These are phyloP conservation scores for Drosophila niveifrons DNA, from an alignment of 2,888 invertebrate genomes.

Conservation along the genomic window DNA sequence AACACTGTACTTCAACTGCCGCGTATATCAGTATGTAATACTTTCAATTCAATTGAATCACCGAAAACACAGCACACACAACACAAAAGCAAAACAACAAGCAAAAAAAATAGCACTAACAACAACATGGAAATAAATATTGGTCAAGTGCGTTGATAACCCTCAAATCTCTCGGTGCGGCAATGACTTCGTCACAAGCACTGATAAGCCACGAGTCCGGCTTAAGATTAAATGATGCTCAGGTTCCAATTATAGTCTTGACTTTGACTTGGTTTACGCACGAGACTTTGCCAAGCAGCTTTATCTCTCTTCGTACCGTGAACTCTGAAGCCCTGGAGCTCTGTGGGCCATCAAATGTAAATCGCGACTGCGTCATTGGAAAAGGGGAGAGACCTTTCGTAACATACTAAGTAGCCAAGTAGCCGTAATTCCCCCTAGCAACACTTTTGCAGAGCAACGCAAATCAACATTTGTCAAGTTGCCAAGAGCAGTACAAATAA, in stretches of 20 bases:
- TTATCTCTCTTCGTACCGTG: conserved; percentile 21
- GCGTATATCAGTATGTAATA: conserved; percentile 39
- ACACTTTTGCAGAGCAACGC: conserved; percentile 19
- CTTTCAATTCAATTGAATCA: conserved; percentile 67
- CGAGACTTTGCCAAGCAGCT: conserved; percentile 36
- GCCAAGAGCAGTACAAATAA: conserved; percentile 57
- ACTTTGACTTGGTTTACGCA: conserved; percentile 66
- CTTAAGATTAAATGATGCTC: conserved; percentile 24
- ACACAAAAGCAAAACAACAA: conserved; percentile 19
- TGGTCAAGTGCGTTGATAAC: conserved; percentile 69
- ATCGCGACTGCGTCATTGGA: conserved; percentile 41
- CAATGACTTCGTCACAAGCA: conserved; percentile 47
- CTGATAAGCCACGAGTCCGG: conserved; percentile 48
- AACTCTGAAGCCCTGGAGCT: conserved; percentile 27
- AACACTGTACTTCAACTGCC: conserved; percentile 6
- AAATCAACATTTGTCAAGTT: conserved; percentile 52
- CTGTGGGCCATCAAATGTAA: conserved; percentile 20
- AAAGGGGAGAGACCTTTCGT: background rate
- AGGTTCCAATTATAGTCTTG: conserved; percentile 38
- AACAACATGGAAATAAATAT: conserved; percentile 42
- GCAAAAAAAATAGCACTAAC: conserved; percentile 12
- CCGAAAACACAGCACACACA: conserved; percentile 18
- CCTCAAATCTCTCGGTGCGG: conserved; percentile 26
- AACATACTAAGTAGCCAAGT: background rate
- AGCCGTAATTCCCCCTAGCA: conserved; percentile 34